phyloP scores from a whole-genome alignment of 2,888 invertebrate genomes.

The Pilophorus perplexus region DNA sequence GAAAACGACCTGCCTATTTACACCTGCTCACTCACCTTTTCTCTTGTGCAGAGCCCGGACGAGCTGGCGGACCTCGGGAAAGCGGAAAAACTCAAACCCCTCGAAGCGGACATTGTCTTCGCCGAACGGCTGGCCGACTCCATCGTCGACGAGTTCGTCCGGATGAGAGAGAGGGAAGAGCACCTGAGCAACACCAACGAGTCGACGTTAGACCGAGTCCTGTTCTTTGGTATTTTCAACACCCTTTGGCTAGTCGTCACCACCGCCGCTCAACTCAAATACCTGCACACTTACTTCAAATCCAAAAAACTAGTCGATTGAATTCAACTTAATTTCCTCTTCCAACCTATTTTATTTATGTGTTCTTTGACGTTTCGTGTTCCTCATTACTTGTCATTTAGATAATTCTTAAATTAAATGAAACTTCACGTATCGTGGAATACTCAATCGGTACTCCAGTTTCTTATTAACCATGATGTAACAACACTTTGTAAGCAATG shows the following conservation, averaged over 20 bases:
- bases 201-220: slow-evolving; percentile 35
- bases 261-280: slow-evolving; percentile 32
- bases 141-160: slow-evolving; percentile 27
- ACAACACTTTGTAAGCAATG: no score
- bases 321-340: no score
- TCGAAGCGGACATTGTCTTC: slow-evolving; percentile 27
- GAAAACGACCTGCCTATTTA: not conserved
- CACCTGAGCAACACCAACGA: slow-evolving; percentile 37
- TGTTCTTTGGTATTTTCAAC: slow-evolving; percentile 39
- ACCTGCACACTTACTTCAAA: slow-evolving; percentile 36
- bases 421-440: no score
- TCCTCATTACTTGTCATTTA: no score
- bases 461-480: no score
- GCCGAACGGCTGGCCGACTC: slow-evolving; percentile 24
- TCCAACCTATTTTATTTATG: no score
- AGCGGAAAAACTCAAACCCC: slow-evolving; percentile 39
- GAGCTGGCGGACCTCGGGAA: slow-evolving; percentile 31
- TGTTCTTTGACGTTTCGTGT: no score
- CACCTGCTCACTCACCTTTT: not conserved
- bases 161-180: slow-evolving; percentile 25
- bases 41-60: not conserved
- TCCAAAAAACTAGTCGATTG: slow-evolving; percentile 40
- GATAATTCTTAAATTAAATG: no score
- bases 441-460: no score
- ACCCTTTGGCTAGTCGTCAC: slow-evolving; percentile 23